Evolutionary conservation across 2,888 invertebrate genomes (phyloP).

Genomic region (Chrysina gloriosa): DNA sequence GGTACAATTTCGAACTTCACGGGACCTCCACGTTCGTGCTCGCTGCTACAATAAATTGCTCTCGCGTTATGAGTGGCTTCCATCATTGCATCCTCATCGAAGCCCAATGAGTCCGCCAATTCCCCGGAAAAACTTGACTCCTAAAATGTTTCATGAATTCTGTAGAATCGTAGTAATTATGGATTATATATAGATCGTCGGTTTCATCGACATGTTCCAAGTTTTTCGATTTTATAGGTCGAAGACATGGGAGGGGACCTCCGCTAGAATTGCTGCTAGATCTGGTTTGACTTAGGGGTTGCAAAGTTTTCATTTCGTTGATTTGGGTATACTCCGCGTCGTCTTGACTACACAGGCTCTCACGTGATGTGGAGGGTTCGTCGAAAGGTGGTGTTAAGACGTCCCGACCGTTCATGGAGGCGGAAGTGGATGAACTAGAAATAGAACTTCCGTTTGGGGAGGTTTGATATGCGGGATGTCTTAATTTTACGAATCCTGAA

Average conservation of each 20-base stretch:
- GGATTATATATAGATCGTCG: conserved; percentile 54
- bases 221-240: conserved; percentile 64
- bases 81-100: conserved; percentile 68
- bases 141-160: conserved; percentile 78
- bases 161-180: conserved; percentile 72
- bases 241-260: conserved; percentile 69
- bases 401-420: conserved; percentile 11
- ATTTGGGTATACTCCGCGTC: conserved; percentile 75
- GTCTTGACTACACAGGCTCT: conserved; percentile 51
- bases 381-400: conserved; percentile 15
- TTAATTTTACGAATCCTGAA: conserved; percentile 71
- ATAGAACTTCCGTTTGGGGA: conserved; percentile 50
- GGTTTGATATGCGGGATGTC: conserved; percentile 63
- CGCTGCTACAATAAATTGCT: conserved; percentile 72
- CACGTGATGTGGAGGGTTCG: conserved; percentile 40
- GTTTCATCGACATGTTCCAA: conserved; percentile 49
- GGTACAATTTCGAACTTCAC: conserved; percentile 77
- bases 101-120: conserved; percentile 70
- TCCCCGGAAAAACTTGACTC: conserved; percentile 71
- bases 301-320: conserved; percentile 71
- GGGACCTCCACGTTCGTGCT: conserved; percentile 63
- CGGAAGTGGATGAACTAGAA: not conserved
- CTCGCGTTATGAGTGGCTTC: conserved; percentile 73
- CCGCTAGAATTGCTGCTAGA: conserved; percentile 65
- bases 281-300: conserved; percentile 66